Evolutionary conservation across 2,888 invertebrate species (phyloP).

Genomic region (Rhynchonema sp.): DNA sequence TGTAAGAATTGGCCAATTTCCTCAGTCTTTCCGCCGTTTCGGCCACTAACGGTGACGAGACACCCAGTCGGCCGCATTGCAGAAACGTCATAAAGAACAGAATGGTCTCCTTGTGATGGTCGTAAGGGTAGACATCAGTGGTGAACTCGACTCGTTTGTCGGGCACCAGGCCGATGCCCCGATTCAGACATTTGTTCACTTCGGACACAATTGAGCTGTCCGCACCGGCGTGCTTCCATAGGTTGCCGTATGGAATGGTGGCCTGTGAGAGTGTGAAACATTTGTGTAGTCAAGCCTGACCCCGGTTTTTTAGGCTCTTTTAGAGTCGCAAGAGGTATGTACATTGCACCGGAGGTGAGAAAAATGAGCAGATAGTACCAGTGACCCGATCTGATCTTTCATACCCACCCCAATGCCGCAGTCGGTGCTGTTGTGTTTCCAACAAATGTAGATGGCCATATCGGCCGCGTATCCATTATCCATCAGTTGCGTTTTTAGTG

Average conservation of each 20-base stretch:
- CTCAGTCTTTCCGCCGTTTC: neutral
- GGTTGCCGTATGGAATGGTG: neutral
- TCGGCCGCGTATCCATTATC: neutral
- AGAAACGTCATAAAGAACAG: neutral
- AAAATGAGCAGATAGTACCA: no score
- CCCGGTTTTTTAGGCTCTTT: no score
- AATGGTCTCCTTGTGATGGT: neutral
- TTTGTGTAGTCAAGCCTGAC: no score
- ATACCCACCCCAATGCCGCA: neutral
- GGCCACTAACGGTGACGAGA: neutral
- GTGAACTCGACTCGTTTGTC: neutral
- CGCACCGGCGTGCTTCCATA: neutral
- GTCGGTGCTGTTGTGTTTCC: neutral
- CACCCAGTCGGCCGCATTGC: neutral
- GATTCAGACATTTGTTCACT: neutral
- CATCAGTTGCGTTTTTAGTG: neutral
- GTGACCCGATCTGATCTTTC: no score
- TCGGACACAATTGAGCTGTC: neutral
- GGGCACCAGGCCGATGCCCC: neutral
- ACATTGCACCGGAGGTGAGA: no score
- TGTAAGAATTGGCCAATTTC: neutral
- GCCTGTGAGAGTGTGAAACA: no score
- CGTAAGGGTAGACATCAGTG: neutral
- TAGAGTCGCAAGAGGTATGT: no score
- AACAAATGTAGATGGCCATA: neutral